Percentiles rank a stretch among this genome's conserved stretches.
phyloP scores from a whole-genome alignment of 2,888 invertebrate genomes.

The Plebejus melissa region DNA sequence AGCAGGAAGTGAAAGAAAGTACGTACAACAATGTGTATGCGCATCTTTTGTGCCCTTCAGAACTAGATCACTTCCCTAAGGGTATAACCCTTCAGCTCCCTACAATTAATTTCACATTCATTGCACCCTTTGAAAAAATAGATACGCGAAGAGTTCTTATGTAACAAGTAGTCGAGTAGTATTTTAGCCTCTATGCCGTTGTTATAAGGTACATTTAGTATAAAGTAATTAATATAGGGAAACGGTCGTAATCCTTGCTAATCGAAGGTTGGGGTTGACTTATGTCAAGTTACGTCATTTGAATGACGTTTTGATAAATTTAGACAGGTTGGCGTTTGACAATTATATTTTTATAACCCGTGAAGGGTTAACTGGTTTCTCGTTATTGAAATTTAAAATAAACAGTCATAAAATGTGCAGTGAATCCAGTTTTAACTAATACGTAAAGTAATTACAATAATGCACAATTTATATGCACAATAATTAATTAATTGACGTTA shows the following conservation, averaged over 20 bases:
- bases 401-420: background rate
- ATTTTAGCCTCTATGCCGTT: background rate
- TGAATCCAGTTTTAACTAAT: background rate
- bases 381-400: background rate
- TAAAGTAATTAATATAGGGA: slow-evolving; percentile 20
- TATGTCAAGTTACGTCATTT: slow-evolving; percentile 16
- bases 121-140: slow-evolving; percentile 57
- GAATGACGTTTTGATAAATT: slow-evolving; percentile 45
- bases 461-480: slow-evolving; percentile 3
- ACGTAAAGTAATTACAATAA: background rate
- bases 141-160: slow-evolving; percentile 52
- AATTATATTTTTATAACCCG: slow-evolving; percentile 1
- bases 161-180: background rate
- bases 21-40: slow-evolving; percentile 14
- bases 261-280: slow-evolving; percentile 46
- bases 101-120: slow-evolving; percentile 73
- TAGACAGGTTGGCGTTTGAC: slow-evolving; percentile 52
- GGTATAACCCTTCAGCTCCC: slow-evolving; percentile 58
- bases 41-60: slow-evolving; percentile 39
- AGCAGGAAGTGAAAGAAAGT: slow-evolving; percentile 11
- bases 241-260: slow-evolving; percentile 54
- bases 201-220: background rate
- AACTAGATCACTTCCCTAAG: slow-evolving; percentile 53
- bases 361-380: slow-evolving; percentile 7
- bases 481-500: background rate